These are phyloP conservation scores for Bolborhynchus lineola DNA, from an alignment of 2,113 vertebrate genomes.

Conservation along the genomic window DNA sequence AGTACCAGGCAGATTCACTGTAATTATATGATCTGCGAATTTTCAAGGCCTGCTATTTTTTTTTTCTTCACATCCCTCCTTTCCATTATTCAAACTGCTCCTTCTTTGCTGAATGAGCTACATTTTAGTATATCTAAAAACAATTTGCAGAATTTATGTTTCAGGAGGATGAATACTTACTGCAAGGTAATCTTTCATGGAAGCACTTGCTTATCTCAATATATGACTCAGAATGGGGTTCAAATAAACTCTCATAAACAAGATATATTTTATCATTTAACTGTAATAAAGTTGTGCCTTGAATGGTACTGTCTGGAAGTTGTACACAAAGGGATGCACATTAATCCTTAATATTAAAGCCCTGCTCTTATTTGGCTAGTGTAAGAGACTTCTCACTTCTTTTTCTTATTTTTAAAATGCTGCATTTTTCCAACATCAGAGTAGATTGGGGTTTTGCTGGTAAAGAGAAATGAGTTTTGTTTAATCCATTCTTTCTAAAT, in stretches of 20 bases:
- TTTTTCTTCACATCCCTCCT: not conserved
- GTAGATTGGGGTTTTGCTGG: not conserved
- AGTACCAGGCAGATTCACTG: not conserved
- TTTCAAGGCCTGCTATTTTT: not conserved
- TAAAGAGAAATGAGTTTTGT: not conserved
- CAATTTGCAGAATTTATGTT: slow-evolving; percentile 24
- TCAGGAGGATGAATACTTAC: slow-evolving; percentile 21
- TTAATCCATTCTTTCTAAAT: not conserved
- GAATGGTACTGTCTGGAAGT: not conserved
- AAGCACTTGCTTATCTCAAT: not conserved
- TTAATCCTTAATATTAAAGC: not conserved
- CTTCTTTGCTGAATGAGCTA: slow-evolving; percentile 33
- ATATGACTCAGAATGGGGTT: not conserved
- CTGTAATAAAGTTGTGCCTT: not conserved
- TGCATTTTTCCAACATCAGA: not conserved
- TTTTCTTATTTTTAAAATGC: slow-evolving; percentile 6
- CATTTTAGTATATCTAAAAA: slow-evolving; percentile 10
- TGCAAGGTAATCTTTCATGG: slow-evolving; percentile 20
- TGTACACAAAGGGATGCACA: not conserved
- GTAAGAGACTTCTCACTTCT: not conserved
- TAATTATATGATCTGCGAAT: not conserved
- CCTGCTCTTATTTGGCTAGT: not conserved
- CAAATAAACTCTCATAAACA: slow-evolving; percentile 25
- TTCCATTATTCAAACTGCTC: slow-evolving; percentile 17
- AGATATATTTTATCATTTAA: slow-evolving; percentile 28